These are phyloP conservation scores for Ferrisia virgata DNA, from an alignment of 2,888 invertebrate genomes.

Conservation along the genomic window DNA sequence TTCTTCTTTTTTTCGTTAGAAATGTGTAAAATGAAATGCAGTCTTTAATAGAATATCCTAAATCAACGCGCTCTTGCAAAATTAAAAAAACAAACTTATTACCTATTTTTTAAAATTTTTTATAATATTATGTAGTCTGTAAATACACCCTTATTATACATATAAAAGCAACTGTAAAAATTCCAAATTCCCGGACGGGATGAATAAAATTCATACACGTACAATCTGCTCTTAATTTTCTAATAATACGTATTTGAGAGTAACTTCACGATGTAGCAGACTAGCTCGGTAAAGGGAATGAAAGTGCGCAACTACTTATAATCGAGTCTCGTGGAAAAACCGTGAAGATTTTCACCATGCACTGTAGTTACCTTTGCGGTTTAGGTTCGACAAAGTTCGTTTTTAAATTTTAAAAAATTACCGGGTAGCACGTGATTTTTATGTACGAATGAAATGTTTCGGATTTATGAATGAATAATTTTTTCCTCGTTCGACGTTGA, in stretches of 20 bases:
- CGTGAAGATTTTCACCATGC: neutral
- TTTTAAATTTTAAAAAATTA: neutral
- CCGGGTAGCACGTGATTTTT: neutral
- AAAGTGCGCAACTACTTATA: neutral
- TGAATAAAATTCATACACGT: neutral
- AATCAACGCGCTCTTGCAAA: no score
- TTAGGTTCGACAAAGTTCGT: neutral
- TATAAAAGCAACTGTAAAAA: neutral
- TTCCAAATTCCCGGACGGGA: neutral
- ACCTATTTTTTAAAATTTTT: no score
- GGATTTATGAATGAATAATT: neutral
- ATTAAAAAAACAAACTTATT: no score
- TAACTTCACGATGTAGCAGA: neutral
- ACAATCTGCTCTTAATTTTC: neutral
- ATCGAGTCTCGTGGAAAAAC: neutral
- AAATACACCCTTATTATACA: conserved; percentile 39
- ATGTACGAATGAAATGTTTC: conserved; percentile 1
- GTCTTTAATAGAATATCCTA: no score
- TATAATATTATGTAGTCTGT: no score
- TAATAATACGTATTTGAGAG: neutral
- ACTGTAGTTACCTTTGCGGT: conserved; percentile 18
- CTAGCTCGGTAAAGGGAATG: neutral
- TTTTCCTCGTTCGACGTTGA: neutral
- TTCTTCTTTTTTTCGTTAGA: no score
- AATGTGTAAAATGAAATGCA: no score